phyloP scores from a whole-genome alignment of 2,113 vertebrate species.

The Peromyscus leucopus region DNA sequence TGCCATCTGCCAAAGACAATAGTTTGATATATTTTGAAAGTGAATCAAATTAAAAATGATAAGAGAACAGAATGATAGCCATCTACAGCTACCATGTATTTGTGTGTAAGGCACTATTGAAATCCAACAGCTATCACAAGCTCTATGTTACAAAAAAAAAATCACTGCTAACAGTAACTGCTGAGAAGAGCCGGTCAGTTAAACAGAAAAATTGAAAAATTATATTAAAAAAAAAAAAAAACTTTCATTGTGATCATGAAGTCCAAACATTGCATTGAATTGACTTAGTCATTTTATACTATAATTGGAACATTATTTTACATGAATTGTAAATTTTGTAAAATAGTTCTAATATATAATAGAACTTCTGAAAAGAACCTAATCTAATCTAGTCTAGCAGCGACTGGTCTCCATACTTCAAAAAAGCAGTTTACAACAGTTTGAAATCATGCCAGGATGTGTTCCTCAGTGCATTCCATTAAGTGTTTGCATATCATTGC shows the following conservation, averaged over 20 bases:
- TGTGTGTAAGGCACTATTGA: neutral
- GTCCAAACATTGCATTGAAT: neutral
- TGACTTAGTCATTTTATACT: neutral
- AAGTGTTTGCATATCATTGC: neutral
- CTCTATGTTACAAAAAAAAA: neutral
- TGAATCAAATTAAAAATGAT: neutral
- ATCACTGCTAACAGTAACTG: neutral
- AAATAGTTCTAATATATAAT: neutral
- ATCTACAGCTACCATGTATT: neutral
- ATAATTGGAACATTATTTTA: constrained; percentile 15
- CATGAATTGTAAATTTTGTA: constrained; percentile 35
- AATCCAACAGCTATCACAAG: neutral
- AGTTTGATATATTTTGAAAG: neutral
- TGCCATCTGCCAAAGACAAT: neutral
- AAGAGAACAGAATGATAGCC: neutral
- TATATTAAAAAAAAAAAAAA: too few species aligned
- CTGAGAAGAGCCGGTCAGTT: constrained; percentile 2
- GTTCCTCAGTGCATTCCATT: neutral
- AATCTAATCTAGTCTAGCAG: neutral
- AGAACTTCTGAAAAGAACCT: neutral
- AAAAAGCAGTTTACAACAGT: neutral
- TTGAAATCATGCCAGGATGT: neutral
- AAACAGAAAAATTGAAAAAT: constrained; percentile 32
- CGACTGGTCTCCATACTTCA: neutral
- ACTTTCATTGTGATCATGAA: neutral